These are phyloP conservation scores for Urocyon cinereoargenteus DNA, from an alignment of 2,797 vertebrate genomes.

Conservation along the genomic window DNA sequence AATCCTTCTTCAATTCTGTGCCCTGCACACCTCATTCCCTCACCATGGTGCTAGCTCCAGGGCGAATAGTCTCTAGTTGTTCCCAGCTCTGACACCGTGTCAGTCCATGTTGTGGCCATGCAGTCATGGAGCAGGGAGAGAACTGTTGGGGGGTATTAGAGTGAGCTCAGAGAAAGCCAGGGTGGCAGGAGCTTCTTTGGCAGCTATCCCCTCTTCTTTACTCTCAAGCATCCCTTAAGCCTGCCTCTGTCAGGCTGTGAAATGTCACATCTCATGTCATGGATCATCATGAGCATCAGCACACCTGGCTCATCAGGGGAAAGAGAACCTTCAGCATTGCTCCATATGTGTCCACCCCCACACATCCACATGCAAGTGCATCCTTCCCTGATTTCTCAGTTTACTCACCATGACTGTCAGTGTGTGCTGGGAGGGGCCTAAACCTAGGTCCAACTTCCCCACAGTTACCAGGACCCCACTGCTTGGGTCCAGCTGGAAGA, in stretches of 20 bases:
- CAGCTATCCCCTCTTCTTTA: background rate
- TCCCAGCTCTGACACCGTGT: background rate
- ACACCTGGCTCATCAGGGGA: background rate
- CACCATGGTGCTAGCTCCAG: background rate
- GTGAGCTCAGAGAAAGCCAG: background rate
- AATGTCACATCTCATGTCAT: background rate
- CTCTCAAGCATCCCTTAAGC: background rate
- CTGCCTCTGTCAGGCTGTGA: background rate
- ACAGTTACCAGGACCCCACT: slow-evolving; percentile 92
- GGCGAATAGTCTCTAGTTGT: background rate
- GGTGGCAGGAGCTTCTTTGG: background rate
- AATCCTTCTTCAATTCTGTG: background rate
- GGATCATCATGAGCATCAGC: background rate
- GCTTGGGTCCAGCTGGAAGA: slow-evolving; percentile 96
- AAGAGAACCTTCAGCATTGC: background rate
- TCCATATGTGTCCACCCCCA: background rate
- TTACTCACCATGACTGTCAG: slow-evolving; percentile 95
- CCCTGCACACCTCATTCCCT: background rate
- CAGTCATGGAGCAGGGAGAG: background rate
- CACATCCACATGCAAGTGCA: background rate
- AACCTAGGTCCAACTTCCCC: slow-evolving; percentile 92
- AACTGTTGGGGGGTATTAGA: background rate
- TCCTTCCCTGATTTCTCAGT: background rate
- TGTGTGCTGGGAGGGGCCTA: slow-evolving; percentile 89
- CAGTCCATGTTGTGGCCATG: background rate